Base-by-base conservation (phyloP, 1,140 invertebrate genomes). In the Camponotus pennsylvanicus region DNA sequence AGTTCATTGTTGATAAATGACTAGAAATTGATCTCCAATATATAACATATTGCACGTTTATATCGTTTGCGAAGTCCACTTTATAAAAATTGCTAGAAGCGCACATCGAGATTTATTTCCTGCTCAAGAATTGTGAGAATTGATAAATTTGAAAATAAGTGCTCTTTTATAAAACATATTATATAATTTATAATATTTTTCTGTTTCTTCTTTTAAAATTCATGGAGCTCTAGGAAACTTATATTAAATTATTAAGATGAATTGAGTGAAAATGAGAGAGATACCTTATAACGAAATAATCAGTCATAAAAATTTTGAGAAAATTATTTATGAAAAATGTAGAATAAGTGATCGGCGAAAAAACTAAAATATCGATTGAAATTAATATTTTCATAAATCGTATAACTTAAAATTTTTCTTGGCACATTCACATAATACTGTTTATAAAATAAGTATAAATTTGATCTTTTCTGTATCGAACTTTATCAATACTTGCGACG, bases 401-500 rank as follows among this genome's bases (percentile, higher is more conserved):
- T 75, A 21, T 59, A 52, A 52, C 7, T 52, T 52, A 18, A 15
- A 55, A 73, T 57, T 73, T 37, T 57, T 55, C 32, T 55, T 37
- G 8, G 27, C 5, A 9, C n/a, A 42, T 5, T 13, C 5, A 18
- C 34, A 15, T 18, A 9, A 27, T 49, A 37, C 1, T 52, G 34
- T 55, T 79, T 40, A 27, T n/a, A 57, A 18, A 42, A 32, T 32
- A 57, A 42, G 21, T 5, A 15, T 18, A 34, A 82, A n/a, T 45
- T 80, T 57, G n/a, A 40, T 70, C 34, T 71, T 73, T 69, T 52
- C 34, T 40, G 18, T 45, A 73, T 71, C 42, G 63, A 82, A 86
- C 37, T 85, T 88, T 86, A 89, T 89, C 82, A 78, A 77, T 75
- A 67, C 80, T 89, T 82, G 76, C 40, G 71, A 77, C 40, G 13